Conservation (phyloP, 1,140 invertebrate genomes). For the Lepidurus couesii region DNA sequence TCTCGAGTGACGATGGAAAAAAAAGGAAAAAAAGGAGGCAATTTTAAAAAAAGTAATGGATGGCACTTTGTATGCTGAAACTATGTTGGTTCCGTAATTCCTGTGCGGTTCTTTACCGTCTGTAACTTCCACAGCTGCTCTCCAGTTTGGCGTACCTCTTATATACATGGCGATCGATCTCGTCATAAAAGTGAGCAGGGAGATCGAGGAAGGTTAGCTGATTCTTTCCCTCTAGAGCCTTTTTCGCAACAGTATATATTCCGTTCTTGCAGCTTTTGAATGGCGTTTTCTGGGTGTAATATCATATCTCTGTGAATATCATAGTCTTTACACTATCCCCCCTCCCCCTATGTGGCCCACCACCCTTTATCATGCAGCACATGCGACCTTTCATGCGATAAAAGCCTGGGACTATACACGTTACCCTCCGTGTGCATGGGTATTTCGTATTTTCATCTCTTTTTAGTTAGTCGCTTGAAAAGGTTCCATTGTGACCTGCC, state of each 20-base stretch:
- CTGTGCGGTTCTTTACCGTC: neutral
- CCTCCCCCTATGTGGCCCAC: neutral
- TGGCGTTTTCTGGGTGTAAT: neutral
- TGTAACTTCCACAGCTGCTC: neutral
- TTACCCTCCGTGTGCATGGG: neutral
- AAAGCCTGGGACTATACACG: neutral
- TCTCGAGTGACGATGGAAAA: neutral
- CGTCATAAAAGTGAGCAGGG: neutral
- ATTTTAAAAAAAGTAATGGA: neutral
- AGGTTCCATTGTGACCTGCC: too few relatives aligned
- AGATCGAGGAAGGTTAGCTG: neutral
- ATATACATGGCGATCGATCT: constrained; percentile 14
- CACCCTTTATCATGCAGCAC: constrained; percentile 4
- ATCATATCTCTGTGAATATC: neutral
- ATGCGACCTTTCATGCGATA: constrained; percentile 14
- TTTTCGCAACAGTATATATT: neutral
- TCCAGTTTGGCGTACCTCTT: neutral
- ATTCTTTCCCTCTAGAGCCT: neutral
- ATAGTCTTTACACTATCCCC: neutral
- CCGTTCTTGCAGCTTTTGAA: neutral
- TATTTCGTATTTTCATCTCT: neutral
- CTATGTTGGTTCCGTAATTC: neutral
- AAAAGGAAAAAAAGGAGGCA: neutral
- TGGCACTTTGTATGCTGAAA: neutral
- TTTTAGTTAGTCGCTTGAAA: neutral